phyloP scores from a whole-genome alignment of 2,888 invertebrate species.

The Orthosia gothica region DNA sequence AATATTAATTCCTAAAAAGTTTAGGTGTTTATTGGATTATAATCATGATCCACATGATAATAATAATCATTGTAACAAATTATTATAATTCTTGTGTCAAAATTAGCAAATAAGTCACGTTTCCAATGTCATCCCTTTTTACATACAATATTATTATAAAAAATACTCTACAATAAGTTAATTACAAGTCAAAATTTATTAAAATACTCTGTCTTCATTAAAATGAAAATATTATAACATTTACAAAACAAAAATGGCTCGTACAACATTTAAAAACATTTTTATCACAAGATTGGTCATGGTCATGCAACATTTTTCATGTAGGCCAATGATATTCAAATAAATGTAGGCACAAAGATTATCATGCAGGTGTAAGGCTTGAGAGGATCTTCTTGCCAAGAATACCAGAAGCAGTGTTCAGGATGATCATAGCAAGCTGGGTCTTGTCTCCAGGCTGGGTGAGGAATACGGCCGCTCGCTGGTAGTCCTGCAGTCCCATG shows the following conservation, averaged over 20 bases:
- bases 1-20: conserved; percentile 9
- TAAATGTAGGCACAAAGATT: neutral
- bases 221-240: conserved; percentile 20
- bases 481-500: conserved; percentile 84
- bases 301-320: neutral
- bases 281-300: neutral
- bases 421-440: conserved; percentile 80
- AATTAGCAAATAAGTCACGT: conserved; percentile 15
- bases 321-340: too few relatives aligned
- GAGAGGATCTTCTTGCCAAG: conserved; percentile 85
- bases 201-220: conserved; percentile 61
- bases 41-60: conserved; percentile 42
- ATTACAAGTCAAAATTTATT: conserved; percentile 39
- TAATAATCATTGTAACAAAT: conserved; percentile 1
- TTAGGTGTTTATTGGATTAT: neutral
- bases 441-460: conserved; percentile 70
- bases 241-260: neutral
- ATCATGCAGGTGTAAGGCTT: conserved; percentile 73
- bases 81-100: conserved; percentile 15
- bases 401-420: conserved; percentile 79
- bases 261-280: neutral
- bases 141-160: neutral
- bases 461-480: conserved; percentile 78
- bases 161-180: neutral
- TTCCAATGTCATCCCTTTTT: conserved; percentile 38